These are phyloP conservation scores for Spheniscus humboldti DNA, from an alignment of 2,797 vertebrate genomes.

Conservation along the genomic window DNA sequence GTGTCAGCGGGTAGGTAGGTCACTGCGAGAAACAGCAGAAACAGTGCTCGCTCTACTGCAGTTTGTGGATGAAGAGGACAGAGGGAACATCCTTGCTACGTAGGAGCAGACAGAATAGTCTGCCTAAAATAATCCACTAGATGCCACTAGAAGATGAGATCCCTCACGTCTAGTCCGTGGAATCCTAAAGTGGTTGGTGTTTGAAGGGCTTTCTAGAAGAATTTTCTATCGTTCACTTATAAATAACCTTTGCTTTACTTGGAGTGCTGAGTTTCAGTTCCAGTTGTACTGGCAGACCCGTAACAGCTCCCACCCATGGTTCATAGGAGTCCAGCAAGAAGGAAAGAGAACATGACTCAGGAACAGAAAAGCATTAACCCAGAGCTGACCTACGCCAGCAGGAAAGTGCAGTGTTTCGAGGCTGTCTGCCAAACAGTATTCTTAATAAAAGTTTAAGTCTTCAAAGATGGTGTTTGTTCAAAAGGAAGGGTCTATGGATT, in stretches of 20 bases:
- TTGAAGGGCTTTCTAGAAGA: not conserved
- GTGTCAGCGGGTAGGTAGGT: no score
- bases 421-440: not conserved
- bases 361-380: not conserved
- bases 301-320: fast-evolving
- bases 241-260: not conserved
- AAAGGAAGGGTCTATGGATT: not conserved
- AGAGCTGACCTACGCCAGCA: not conserved
- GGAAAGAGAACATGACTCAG: not conserved
- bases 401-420: not conserved
- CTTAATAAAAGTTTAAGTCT: not conserved
- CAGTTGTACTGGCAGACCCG: not conserved
- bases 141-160: not conserved
- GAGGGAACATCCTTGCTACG: not conserved
- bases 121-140: not conserved
- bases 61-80: not conserved
- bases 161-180: not conserved
- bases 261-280: not conserved
- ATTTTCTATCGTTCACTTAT: not conserved
- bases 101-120: not conserved
- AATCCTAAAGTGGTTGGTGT: not conserved
- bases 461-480: not conserved
- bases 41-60: no score
- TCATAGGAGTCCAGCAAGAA: not conserved
- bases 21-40: not conserved